phyloP scores from a whole-genome alignment of 1,140 invertebrate genomes.

The Neodiprion fabricii region DNA sequence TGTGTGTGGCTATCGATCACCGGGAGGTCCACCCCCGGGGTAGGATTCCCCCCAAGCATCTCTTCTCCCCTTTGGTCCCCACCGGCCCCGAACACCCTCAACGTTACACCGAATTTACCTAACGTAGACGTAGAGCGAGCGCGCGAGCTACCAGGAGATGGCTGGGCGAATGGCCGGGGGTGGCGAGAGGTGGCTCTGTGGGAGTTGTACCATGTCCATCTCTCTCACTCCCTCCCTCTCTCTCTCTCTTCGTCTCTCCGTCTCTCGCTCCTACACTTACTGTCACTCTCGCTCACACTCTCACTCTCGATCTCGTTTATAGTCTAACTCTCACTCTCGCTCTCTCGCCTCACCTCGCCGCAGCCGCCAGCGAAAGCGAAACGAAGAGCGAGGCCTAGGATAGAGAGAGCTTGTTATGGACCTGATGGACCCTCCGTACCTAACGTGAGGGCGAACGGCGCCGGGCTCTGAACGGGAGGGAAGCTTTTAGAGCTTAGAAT shows the following conservation, averaged over 20 bases:
- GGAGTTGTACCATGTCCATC: constrained; percentile 4
- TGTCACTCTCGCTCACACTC: constrained; percentile 33
- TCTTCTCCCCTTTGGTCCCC: constrained; percentile 26
- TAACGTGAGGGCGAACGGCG: constrained; percentile 9
- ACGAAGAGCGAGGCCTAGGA: constrained; percentile 23
- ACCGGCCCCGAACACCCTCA: constrained; percentile 9
- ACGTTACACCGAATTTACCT: constrained; percentile 20
- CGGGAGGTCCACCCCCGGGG: constrained; percentile 38
- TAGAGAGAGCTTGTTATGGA: constrained; percentile 40
- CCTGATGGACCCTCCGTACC: constrained; percentile 39
- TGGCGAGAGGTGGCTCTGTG: background rate
- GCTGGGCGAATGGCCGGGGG: background rate
- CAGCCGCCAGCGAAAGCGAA: background rate
- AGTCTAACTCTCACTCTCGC: background rate
- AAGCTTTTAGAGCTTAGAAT: constrained; percentile 42
- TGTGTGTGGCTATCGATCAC: constrained; percentile 51
- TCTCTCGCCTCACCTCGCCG: constrained; percentile 9
- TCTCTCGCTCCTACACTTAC: constrained; percentile 9
- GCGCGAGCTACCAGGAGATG: background rate
- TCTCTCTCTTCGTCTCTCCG: constrained; percentile 13
- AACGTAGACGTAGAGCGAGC: constrained; percentile 13
- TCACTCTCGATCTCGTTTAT: background rate
- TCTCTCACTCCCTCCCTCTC: constrained; percentile 12
- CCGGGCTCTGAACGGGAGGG: constrained; percentile 14
- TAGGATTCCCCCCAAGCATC: constrained; percentile 37